A percentile compares a stretch with the other conserved stretches of the same genome.
Evolutionary conservation across 2,113 vertebrate species (phyloP).

Genomic region (Psephotus haematonotus): DNA sequence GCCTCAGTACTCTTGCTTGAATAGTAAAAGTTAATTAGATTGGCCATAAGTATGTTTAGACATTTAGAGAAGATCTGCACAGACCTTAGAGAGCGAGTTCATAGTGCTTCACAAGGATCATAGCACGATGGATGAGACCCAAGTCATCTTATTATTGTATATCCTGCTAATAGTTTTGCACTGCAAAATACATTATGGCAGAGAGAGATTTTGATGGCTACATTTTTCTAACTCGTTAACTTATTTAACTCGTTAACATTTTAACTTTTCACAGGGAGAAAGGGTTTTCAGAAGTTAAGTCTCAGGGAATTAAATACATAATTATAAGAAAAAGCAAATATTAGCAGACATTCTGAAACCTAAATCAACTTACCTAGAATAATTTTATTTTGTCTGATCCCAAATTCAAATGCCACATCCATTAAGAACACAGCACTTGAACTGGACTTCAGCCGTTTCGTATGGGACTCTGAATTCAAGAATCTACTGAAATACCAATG

Average conservation of each 20-base stretch:
- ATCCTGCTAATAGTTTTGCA: not conserved
- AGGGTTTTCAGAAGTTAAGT: too few relatives aligned
- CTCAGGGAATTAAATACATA: not conserved
- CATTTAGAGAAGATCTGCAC: not conserved
- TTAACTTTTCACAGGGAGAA: too few relatives aligned
- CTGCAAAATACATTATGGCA: not conserved
- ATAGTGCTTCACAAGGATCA: not conserved
- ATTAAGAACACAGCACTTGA: not conserved
- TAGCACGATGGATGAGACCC: rapidly evolving
- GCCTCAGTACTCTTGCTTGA: not conserved
- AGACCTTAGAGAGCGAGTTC: not conserved
- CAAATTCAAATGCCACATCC: not conserved
- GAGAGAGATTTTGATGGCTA: not conserved
- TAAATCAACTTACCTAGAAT: not conserved
- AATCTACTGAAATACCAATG: not conserved
- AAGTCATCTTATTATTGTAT: too few relatives aligned
- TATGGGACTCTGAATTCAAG: not conserved
- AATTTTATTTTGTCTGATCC: not conserved
- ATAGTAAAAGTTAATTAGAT: not conserved
- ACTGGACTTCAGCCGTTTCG: not conserved
- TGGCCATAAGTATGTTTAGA: not conserved
- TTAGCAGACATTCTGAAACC: not conserved
- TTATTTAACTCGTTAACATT: too few relatives aligned
- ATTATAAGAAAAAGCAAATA: not conserved
- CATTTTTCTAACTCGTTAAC: too few relatives aligned